Evolutionary conservation across 2,888 invertebrate species (phyloP).

Genomic region (Cryptops parisi): DNA sequence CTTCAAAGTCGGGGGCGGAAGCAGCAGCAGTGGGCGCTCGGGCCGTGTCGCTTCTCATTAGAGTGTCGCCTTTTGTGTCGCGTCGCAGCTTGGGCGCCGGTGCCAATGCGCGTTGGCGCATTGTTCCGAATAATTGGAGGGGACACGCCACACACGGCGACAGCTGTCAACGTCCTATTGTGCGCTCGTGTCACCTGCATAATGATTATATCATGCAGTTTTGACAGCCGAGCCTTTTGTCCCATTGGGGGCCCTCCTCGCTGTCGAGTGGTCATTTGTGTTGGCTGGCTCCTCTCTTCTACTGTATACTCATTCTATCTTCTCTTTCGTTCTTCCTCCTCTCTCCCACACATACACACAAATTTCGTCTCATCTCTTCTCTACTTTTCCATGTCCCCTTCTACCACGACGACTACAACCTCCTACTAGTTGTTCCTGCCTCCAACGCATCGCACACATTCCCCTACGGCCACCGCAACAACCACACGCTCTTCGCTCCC

Average conservation of each 20-base stretch:
- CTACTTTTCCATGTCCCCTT: no score
- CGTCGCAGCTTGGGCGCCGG: not conserved
- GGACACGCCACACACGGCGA: not conserved
- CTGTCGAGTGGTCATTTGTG: not conserved
- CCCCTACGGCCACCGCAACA: not conserved
- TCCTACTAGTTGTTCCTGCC: no score
- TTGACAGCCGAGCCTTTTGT: slow-evolving; percentile 8
- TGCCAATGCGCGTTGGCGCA: not conserved
- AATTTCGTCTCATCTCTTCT: no score
- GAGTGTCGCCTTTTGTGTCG: not conserved
- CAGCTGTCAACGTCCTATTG: not conserved
- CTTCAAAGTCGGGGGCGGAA: no score
- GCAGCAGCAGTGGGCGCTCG: not conserved
- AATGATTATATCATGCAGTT: slow-evolving; percentile 14
- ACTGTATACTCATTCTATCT: no score
- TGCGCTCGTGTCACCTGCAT: not conserved
- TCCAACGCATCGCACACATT: no score
- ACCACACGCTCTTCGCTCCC: not conserved
- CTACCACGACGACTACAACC: no score
- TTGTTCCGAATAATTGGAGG: not conserved
- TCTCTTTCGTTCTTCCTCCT: not conserved
- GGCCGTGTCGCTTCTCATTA: not conserved
- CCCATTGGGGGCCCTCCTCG: slow-evolving; percentile 1
- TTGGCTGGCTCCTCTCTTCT: not conserved
- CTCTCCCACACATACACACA: not conserved